Evolutionary conservation across 2,888 invertebrate species (phyloP), one percentile per base, ranked within the genome.

Genomic region (Drosophila robusta): DNA sequence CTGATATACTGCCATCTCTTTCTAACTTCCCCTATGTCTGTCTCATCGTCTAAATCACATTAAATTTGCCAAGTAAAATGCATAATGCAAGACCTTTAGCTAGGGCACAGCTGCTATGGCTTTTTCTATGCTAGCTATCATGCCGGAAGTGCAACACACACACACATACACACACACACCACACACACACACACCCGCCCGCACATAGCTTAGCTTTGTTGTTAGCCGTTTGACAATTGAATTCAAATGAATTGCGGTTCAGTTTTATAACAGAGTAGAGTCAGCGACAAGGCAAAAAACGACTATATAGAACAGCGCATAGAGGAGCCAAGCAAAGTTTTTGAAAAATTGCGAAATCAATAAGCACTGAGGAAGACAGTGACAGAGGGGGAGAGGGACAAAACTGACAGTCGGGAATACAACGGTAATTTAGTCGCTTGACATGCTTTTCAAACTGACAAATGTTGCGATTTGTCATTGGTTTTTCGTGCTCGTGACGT

Each of bases 201-300:
- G 49, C 57, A 62, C 18, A 46, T 8, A 46, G 51, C 29, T 47
- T 58, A 42, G 50, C 41, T 52, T 78, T 70, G 70, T 62, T 79
- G 64, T 63, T 66, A 66, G 54, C 55, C 47, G 58, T 69, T 71
- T 58, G 76, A 66, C 89, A 88, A 88, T 88, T 85, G 87, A 83
- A 84, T 86, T 82, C 75, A 80, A 84, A 87, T 81, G 83, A 87
- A 85, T 85, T 87, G 88, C 88, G 80, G 88, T 85, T 81, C 61
- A 72, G 56, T 74, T 70, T 58, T 69, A 74, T 70, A 67, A 65
- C 70, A 77, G 79, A 77, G 69, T 54, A 58, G 70, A 80, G 80
- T 66, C 77, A 70, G 66, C 55, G 65, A 55, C 64, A 58, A 51
- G 42, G 64, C 49, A 56, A 56, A 36, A 51, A 65, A 29, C 16